Conservation (phyloP, 1,140 invertebrate genomes). For the Coboldia fuscipes region DNA sequence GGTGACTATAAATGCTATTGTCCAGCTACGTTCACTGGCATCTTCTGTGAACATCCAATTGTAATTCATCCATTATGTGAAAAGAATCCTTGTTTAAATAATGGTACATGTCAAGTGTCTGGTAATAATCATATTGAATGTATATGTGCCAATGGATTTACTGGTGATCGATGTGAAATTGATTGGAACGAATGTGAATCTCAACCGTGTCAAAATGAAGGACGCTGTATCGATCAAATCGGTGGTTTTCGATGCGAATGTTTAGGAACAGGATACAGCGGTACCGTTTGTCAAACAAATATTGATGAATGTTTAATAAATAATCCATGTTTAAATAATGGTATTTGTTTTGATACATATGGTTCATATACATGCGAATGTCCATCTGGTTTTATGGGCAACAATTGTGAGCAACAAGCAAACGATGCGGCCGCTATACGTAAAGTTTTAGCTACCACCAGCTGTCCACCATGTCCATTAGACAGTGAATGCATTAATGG, state of each 20-base stretch:
- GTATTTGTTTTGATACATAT: conserved; percentile 57
- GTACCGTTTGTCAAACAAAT: conserved; percentile 56
- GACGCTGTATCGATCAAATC: conserved; percentile 52
- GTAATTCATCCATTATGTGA: conserved; percentile 47
- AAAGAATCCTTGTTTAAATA: conserved; percentile 48
- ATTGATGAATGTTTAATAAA: conserved; percentile 58
- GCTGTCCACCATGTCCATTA: conserved; percentile 19
- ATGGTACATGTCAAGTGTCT: conserved; percentile 38
- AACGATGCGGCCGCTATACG: too few species aligned
- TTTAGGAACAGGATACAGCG: conserved; percentile 50
- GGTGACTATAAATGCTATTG: conserved; percentile 62
- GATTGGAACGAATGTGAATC: conserved; percentile 47
- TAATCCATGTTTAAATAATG: conserved; percentile 53
- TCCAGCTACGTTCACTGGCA: conserved; percentile 44
- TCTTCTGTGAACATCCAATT: conserved; percentile 54
- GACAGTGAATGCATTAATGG: conserved; percentile 19
- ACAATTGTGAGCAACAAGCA: conserved; percentile 32
- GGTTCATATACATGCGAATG: conserved; percentile 69
- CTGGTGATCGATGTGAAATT: conserved; percentile 38
- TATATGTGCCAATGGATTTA: conserved; percentile 41
- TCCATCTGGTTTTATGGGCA: conserved; percentile 55
- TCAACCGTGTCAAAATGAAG: conserved; percentile 63
- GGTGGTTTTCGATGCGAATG: conserved; percentile 64
- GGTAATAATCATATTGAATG: conserved; percentile 29
- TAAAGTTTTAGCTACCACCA: too few species aligned